Base-by-base conservation (phyloP, 2,797 vertebrate genomes). In the Melanotaenia trifasciata region DNA sequence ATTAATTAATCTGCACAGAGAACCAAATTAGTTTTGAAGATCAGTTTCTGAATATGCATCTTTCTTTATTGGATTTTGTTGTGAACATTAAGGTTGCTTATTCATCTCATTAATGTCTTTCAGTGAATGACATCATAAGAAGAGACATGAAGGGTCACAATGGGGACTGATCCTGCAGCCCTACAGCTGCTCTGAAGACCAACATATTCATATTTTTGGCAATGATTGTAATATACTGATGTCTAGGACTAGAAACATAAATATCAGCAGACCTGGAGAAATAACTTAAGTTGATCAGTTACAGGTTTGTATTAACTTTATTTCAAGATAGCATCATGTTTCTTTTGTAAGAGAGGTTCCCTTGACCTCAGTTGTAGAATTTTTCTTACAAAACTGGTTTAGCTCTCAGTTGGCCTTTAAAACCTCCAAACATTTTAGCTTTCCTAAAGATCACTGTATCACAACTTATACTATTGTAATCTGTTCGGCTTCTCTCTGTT, bases 61-160 rank as follows among this genome's bases (percentile, higher is more conserved):
- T 9, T 33, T 59, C 1, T 72, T 73, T 54, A 40, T 66, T 30
- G 24, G 28, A 10, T 9, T 0, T 26, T n/a, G 16, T 43, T 72
- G 24, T 67, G 7, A 75, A 57, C 4, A 28, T 35, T 54, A 14
- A 68, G 47, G 28, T 54, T 40, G 7, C 30, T 73, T 24, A 65
- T 30, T 32, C 2, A 16, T 78, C 5, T 50, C 58, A 70, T 56
- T 36, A 11, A 68, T 89, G n/a, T 87, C 88, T 89, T 80, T 8
- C 93, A 99, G 98, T 99, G 89, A 97, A 98, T 22, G 97, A 98
- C 94, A 97, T 99, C 91, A 98, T 99, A 93, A 95, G 95, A 93
- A 96, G 97, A 93, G 98, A 99, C 89, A 94, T 99, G 92, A 97
- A 94, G 84, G 94, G 96, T 85, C 95, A 96, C 67, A 87, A 92